Evolutionary conservation across 2,888 invertebrate species (phyloP), one percentile per base, ranked within the genome.

Genomic region (Tetragonula carbonaria): DNA sequence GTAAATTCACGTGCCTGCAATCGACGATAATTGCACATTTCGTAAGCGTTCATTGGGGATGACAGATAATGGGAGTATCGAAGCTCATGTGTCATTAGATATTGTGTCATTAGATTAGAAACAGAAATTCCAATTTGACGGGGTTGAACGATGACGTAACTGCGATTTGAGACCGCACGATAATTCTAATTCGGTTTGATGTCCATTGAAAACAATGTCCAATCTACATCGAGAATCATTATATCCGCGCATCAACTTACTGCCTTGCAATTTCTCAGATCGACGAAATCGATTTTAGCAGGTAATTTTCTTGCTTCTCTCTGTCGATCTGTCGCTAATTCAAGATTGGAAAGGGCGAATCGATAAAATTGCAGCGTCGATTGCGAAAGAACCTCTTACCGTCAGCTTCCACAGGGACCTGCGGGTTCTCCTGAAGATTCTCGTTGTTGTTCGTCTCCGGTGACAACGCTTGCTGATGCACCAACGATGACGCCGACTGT

Each of bases 361-460:
- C 2, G 6, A 50, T n/a, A 50, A 16, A 50, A 67, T 45, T 18
- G 18, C n/a, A n/a, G 71, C 45, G 45, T 68, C 28, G 11, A 33
- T 28, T 45, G 0, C 3, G 28, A 28, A 14, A 28, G 21, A n/a
- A 5, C 1, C 13, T 11, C 85, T 87, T 89, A 93, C 93, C 93
- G 86, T 91, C 91, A 6, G 85, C 57, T 6, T 93, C 93, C n/a
- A 89, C 78, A 0, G 93, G 86, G 70, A 93, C 76, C 82, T 91
- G 93, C 5, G 92, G 85, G 38, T 88, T 92, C 73, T 93, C 94
- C 68, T 91, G 93, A 76, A 91, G 84, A 81, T 93, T 92, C 53
- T 93, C 92, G 50, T 93, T 93, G 75, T 92, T 92, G 74, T 92
- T 92, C 5, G 92, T 84, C 78, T 93, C 94, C 76, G 90, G 85